Conservation (phyloP, 2,797 vertebrate genomes). For the Vultur gryphus region DNA sequence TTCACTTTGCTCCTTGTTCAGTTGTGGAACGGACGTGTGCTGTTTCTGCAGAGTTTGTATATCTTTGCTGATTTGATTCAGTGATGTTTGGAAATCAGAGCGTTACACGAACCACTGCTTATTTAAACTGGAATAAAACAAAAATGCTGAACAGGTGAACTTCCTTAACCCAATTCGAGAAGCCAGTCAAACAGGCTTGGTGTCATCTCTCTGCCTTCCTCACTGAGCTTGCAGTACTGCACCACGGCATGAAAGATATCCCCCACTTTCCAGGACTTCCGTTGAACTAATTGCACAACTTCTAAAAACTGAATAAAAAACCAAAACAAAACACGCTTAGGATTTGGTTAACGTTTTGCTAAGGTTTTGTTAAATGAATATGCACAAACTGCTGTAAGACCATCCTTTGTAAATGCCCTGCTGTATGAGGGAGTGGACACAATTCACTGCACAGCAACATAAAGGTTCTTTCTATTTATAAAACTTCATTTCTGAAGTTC, state of each 20-base stretch:
- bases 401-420: neutral
- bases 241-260: constrained; percentile 90
- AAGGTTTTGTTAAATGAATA: neutral
- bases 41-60: constrained; percentile 1
- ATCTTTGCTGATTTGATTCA: constrained; percentile 37
- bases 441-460: neutral
- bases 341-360: neutral
- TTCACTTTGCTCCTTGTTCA: neutral
- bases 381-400: neutral
- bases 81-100: constrained; percentile 36
- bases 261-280: constrained; percentile 89
- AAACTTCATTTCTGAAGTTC: neutral
- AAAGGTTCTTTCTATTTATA: neutral
- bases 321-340: neutral
- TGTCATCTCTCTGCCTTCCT: constrained; percentile 69
- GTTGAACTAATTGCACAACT: constrained; percentile 86
- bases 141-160: neutral
- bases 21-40: neutral
- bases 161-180: constrained; percentile 81
- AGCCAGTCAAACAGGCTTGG: constrained; percentile 96
- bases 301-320: constrained; percentile 83
- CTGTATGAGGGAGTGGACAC: neutral
- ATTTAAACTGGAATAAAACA: constrained; percentile 36
- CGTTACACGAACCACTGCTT: constrained; percentile 47
- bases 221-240: constrained; percentile 86